Conservation (phyloP, 53 echinoderm and acorn worm species). For the Echinometra lucunter region DNA sequence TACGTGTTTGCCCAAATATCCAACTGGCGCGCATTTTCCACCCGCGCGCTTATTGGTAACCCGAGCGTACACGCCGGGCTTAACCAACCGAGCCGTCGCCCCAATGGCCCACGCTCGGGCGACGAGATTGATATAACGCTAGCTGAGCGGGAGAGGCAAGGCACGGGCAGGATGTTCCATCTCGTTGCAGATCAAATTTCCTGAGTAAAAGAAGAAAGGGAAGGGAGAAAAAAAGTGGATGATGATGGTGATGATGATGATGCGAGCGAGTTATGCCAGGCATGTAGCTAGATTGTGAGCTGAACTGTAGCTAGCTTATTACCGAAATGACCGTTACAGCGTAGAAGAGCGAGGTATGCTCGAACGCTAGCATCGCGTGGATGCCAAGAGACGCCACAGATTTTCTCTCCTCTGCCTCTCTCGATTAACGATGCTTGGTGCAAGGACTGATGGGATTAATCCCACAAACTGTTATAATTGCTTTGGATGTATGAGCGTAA, state of each 20-base stretch:
- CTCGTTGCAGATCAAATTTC: slow-evolving; percentile 62
- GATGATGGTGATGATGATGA: slow-evolving; percentile 44
- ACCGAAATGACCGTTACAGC: slow-evolving; percentile 43
- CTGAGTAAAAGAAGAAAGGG: not conserved
- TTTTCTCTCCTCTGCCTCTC: not conserved
- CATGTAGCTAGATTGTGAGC: slow-evolving; percentile 39
- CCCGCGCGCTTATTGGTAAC: slow-evolving; percentile 57
- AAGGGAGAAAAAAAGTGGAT: slow-evolving; percentile 19
- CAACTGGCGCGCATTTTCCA: slow-evolving; percentile 63
- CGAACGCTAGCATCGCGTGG: not conserved
- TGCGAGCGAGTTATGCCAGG: slow-evolving; percentile 46
- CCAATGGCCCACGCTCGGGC: slow-evolving; percentile 41
- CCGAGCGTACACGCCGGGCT: slow-evolving; percentile 43
- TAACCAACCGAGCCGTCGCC: slow-evolving; percentile 55
- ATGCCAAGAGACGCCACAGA: not conserved
- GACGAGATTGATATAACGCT: slow-evolving; percentile 54
- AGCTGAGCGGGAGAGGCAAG: slow-evolving; percentile 44
- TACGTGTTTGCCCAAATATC: slow-evolving; percentile 62
- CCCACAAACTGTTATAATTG: slow-evolving; percentile 10
- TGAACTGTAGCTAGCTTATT: slow-evolving; percentile 55
- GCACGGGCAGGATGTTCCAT: slow-evolving; percentile 48
- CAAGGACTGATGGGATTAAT: not conserved
- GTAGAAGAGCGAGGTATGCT: not conserved
- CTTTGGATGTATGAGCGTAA: not conserved
- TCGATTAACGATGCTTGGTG: slow-evolving; percentile 10